phyloP scores from a whole-genome alignment of 2,113 vertebrate genomes.

The Pedionomus torquatus region DNA sequence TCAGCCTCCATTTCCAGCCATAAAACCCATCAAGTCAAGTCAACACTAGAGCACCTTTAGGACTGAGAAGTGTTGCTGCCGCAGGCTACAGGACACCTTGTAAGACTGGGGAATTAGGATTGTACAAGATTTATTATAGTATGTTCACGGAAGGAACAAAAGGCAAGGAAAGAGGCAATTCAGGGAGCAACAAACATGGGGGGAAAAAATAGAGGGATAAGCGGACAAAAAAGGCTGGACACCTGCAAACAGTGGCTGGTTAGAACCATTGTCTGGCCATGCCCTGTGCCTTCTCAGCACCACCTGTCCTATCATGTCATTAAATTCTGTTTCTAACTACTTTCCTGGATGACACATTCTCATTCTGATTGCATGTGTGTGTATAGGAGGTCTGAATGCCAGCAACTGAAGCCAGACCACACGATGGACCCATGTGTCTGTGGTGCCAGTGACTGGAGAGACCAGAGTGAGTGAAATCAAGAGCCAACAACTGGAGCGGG shows the following conservation, averaged over 20 bases:
- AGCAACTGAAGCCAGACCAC: background rate
- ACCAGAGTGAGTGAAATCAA: background rate
- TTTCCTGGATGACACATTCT: background rate
- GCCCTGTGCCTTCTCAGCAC: background rate
- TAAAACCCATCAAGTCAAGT: background rate
- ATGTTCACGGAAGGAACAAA: background rate
- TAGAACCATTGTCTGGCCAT: background rate
- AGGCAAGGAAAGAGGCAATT: background rate
- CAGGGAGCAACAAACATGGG: background rate
- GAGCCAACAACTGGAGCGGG: background rate
- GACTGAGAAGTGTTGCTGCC: background rate
- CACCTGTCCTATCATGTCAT: background rate
- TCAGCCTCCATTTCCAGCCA: background rate
- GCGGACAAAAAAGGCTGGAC: background rate
- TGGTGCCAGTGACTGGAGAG: background rate
- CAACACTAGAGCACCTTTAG: background rate
- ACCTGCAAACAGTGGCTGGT: background rate
- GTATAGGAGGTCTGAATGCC: background rate
- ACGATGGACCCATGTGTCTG: background rate
- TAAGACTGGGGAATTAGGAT: background rate
- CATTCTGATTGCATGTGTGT: background rate
- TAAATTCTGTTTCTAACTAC: background rate
- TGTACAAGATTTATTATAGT: background rate
- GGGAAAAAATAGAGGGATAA: background rate
- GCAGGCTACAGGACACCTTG: background rate